Conservation (phyloP, 2,113 vertebrate species). For the Brachyhypopomus occidentalis region DNA sequence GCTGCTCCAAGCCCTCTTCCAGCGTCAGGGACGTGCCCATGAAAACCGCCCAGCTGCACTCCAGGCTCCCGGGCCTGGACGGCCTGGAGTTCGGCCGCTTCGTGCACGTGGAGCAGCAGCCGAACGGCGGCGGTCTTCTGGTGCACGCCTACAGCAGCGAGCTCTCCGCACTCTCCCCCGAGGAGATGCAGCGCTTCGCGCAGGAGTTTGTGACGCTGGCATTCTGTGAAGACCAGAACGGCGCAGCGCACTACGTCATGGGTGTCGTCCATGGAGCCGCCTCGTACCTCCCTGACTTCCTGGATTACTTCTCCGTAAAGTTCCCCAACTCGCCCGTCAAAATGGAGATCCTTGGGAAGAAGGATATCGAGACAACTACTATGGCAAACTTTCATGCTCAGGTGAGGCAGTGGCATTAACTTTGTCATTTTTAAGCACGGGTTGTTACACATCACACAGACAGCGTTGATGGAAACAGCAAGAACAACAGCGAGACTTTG, state of each 20-base stretch:
- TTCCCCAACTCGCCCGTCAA: slow-evolving; percentile 97
- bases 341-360: slow-evolving; percentile 98
- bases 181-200: slow-evolving; percentile 92
- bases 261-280: slow-evolving; percentile 95
- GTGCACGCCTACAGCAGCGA: slow-evolving; percentile 92
- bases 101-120: slow-evolving; percentile 94
- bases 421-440: not conserved
- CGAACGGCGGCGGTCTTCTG: slow-evolving; percentile 94
- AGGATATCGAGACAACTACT: slow-evolving; percentile 98
- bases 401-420: slow-evolving; percentile 76
- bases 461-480: not conserved
- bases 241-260: slow-evolving; percentile 95
- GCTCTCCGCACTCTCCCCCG: slow-evolving; percentile 84
- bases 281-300: slow-evolving; percentile 93
- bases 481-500: not conserved
- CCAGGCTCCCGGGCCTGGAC: slow-evolving; percentile 79
- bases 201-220: slow-evolving; percentile 91
- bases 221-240: slow-evolving; percentile 90
- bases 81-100: slow-evolving; percentile 88
- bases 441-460: not conserved
- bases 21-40: slow-evolving; percentile 71
- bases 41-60: slow-evolving; percentile 74
- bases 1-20: slow-evolving; percentile 54
- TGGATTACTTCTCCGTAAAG: slow-evolving; percentile 97
- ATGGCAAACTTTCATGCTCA: slow-evolving; percentile 98